Evolutionary conservation across 2,888 invertebrate species (phyloP), one percentile per base, ranked within the genome.

Genomic region (Andrena minutula): DNA sequence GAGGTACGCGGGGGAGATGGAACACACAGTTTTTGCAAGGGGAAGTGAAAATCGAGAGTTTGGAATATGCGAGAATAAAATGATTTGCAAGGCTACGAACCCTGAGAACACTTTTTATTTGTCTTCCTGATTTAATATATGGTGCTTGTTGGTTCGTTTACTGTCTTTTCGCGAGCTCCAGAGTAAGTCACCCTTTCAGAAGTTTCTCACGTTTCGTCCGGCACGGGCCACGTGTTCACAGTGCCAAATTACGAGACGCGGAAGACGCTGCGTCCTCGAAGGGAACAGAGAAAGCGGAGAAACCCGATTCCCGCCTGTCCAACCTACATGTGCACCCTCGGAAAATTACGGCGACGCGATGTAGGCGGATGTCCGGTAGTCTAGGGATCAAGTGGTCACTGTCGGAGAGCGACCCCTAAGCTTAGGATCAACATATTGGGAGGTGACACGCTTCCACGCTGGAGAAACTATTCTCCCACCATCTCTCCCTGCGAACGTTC

Each of bases 311-410:
- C 76, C 8, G 26, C 12, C 3, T 32, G 49, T 58, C 23, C 32
- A 4, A 5, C 41, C 47, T 82, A 35, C 68, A 82, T 51, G 58
- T 72, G 79, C 70, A 66, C 61, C 78, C 60, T 76, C 66, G 16
- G 61, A 58, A 41, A 82, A 65, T 76, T 69, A 74, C 64, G 60
- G 51, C 69, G 58, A 61, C 74, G 26, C 70, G 58, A 53, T 41
- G 72, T 75, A 75, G 71, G 75, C 87, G 87, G 87, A 87, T 71
- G 87, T 87, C 88, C 88, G 84, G 82, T 86, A 30, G 63, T 51
- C 79, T 63, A 76, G 82, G 79, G 81, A 86, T 84, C 86, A 72
- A 88, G 82, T 86, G 87, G 86, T 81, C 86, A 87, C 81, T 79
- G 73, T 74, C 56, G 72, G 69, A 68, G 32, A 35, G 28, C 47